Base-by-base conservation (phyloP, 2,113 vertebrate species). In the Tachycineta bicolor region DNA sequence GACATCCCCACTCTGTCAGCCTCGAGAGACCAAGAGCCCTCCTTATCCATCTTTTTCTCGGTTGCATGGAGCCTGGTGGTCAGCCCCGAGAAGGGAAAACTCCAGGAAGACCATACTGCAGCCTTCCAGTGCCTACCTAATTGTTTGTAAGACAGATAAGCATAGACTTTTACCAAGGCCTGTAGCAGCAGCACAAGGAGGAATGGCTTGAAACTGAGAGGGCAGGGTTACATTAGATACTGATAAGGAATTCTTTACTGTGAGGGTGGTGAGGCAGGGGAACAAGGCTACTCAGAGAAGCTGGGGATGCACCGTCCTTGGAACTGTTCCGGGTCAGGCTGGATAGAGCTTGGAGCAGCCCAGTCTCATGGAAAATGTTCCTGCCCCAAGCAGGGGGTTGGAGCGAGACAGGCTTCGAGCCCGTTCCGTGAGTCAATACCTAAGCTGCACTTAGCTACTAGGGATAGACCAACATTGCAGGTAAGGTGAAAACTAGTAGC, bases 391-490 rank as follows among this genome's bases (percentile, higher is more conserved):
- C 53, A 62, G 24, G 7, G 22, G 24, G 4, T 13, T n/a, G 11
- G 39, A 83, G 68, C 0, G 0, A 43, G 41, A 56, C 0, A 0
- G 12, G 22, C 49, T 70, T 21, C 63, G 41, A 76, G 21, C 34
- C 49, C 41, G 3, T 31, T 33, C 29, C 33, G 39, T 24, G 43
- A 43, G 43, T 50, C 34, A 28, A 0, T 28, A 55, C 31, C 43
- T 18, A 25, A 84, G 28, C 18, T 31, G 1, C 1, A 26, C 1
- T 0, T 10, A 37, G 37, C 37, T 12, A 5, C 5, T 10, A 25
- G 15, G 28, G 43, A 31, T 0, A 33, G 34, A 21, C 12, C 37
- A 49, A 11, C 17, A 28, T 0, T 28, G 29, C 52, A 33, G 18
- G 6, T 8, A 37, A 82, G 11, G 31, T 19, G 24, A 53, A 52